Conservation (phyloP, 2,888 invertebrate species). For the Rhodophaea formosa region DNA sequence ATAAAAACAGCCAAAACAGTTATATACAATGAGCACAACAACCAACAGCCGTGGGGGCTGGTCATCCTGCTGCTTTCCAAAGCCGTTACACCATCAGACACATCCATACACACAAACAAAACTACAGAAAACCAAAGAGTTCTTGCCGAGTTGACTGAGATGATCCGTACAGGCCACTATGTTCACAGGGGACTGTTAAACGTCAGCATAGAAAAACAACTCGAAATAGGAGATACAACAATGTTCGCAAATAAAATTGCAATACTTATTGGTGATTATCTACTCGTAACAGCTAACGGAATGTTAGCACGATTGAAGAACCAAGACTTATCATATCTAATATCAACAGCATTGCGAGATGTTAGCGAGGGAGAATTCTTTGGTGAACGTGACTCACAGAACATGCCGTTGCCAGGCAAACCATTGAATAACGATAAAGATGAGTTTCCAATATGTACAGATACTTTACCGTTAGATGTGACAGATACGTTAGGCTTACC, state of each 20-base stretch:
- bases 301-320: slow-evolving; percentile 87
- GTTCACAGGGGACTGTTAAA: slow-evolving; percentile 86
- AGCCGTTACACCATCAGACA: slow-evolving; percentile 82
- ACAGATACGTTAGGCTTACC: slow-evolving; percentile 77
- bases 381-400: slow-evolving; percentile 86
- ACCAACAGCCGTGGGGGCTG: slow-evolving; percentile 92
- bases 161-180: slow-evolving; percentile 92
- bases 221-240: slow-evolving; percentile 84
- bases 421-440: slow-evolving; percentile 58
- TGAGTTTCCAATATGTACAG: slow-evolving; percentile 52
- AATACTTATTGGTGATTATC: slow-evolving; percentile 91
- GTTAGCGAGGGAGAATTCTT: slow-evolving; percentile 91
- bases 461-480: slow-evolving; percentile 64
- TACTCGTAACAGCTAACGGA: slow-evolving; percentile 90
- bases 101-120: slow-evolving; percentile 79
- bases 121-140: slow-evolving; percentile 76
- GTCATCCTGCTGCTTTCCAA: slow-evolving; percentile 91
- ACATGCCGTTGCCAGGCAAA: slow-evolving; percentile 85
- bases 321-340: slow-evolving; percentile 88
- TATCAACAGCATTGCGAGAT: slow-evolving; percentile 90
- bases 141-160: slow-evolving; percentile 88
- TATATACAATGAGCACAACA: slow-evolving; percentile 90
- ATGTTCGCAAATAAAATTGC: slow-evolving; percentile 94
- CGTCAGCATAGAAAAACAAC: slow-evolving; percentile 68
- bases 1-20: slow-evolving; percentile 92